phyloP scores from a whole-genome alignment of 2,113 vertebrate genomes.

The Petaurus breviceps region DNA sequence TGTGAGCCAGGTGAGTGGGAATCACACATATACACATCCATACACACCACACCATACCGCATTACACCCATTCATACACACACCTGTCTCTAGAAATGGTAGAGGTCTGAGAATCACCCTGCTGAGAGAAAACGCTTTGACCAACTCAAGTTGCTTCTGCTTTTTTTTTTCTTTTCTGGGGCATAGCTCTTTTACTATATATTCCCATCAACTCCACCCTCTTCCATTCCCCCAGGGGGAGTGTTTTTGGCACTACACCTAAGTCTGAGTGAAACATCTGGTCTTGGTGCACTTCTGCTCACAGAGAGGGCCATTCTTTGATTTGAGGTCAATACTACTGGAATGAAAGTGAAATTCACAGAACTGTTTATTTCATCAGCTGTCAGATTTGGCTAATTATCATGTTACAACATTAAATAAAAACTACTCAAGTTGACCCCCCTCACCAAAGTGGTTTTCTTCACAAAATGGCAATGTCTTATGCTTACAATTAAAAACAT shows the following conservation, averaged over 20 bases:
- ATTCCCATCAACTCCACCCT: conserved; percentile 8
- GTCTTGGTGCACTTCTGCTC: conserved; percentile 68
- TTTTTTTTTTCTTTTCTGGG: background rate
- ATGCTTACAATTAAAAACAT: conserved; percentile 73
- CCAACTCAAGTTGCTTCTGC: conserved; percentile 55
- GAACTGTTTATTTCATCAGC: conserved; percentile 59
- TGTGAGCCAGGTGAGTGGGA: conserved; percentile 23
- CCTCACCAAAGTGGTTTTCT: conserved; percentile 71
- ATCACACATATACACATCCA: background rate
- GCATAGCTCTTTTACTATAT: background rate
- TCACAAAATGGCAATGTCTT: conserved; percentile 77
- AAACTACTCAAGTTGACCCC: conserved; percentile 72
- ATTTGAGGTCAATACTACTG: conserved; percentile 74
- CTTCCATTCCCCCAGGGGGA: conserved; percentile 62
- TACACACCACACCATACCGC: background rate
- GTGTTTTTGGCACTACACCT: conserved; percentile 61
- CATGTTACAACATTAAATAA: conserved; percentile 63
- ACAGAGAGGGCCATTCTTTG: conserved; percentile 72
- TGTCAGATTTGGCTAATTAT: background rate
- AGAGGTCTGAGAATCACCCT: conserved; percentile 64
- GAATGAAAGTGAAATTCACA: conserved; percentile 67
- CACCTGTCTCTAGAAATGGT: conserved; percentile 54
- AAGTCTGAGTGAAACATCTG: conserved; percentile 70
- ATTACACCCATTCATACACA: background rate
- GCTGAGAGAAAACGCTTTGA: conserved; percentile 46